phyloP scores from a whole-genome alignment of 2,888 invertebrate species.

The Cactoblastis cactorum region DNA sequence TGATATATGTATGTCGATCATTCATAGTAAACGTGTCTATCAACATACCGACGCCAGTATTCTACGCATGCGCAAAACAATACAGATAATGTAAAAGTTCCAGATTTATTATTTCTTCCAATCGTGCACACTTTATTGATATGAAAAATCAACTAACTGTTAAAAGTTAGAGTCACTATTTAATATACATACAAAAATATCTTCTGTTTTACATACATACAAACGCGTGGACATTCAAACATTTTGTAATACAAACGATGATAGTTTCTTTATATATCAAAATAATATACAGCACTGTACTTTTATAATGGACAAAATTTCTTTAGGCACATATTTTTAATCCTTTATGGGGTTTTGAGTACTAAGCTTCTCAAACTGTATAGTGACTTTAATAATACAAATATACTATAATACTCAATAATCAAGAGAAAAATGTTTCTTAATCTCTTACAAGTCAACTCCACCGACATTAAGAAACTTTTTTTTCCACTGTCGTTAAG shows the following conservation, averaged over 20 bases:
- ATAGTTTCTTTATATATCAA: not conserved
- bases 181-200: not conserved
- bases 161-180: no score
- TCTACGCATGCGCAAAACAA: no score
- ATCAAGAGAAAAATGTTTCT: no score
- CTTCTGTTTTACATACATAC: not conserved
- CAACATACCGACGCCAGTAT: no score
- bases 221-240: not conserved
- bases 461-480: no score
- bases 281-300: not conserved
- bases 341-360: not conserved
- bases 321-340: slow-evolving; percentile 11
- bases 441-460: no score
- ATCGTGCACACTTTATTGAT: not conserved
- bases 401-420: no score
- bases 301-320: not conserved
- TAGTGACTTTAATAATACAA: not conserved
- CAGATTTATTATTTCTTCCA: not conserved
- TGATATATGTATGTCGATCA: no score
- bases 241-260: not conserved
- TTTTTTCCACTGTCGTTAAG: no score
- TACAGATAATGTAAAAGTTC: no score
- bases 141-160: not conserved
- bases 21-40: no score
- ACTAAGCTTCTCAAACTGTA: not conserved